Percentiles rank a stretch among this genome's conserved stretches.
These are phyloP conservation scores for Melieria crassipennis DNA, from an alignment of 2,888 invertebrate genomes.

Conservation along the genomic window DNA sequence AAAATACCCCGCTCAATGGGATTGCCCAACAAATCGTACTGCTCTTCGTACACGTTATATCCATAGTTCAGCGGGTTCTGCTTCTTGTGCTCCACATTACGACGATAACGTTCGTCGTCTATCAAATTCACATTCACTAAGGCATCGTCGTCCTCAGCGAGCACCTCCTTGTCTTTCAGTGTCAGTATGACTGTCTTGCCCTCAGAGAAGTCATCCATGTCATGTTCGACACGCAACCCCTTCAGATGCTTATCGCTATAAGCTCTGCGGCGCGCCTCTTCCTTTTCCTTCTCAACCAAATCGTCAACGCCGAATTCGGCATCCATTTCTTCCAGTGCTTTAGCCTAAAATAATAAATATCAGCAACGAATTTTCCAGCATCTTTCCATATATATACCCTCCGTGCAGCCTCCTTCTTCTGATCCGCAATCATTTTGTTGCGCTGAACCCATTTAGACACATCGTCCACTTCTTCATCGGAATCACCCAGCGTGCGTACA, in stretches of 20 bases:
- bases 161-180: slow-evolving; percentile 89
- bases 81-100: slow-evolving; percentile 85
- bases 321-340: slow-evolving; percentile 93
- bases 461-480: slow-evolving; percentile 80
- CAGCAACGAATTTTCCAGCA: background rate
- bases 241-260: slow-evolving; percentile 79
- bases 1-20: slow-evolving; percentile 76
- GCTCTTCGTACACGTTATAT: slow-evolving; percentile 83
- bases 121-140: slow-evolving; percentile 91
- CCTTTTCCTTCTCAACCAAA: slow-evolving; percentile 82
- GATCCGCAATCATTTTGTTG: slow-evolving; percentile 78
- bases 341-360: slow-evolving; percentile 72
- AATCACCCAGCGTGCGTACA: slow-evolving; percentile 81
- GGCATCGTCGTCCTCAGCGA: slow-evolving; percentile 88
- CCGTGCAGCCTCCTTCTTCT: slow-evolving; percentile 83
- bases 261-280: slow-evolving; percentile 68
- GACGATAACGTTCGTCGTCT: slow-evolving; percentile 84
- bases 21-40: slow-evolving; percentile 75
- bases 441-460: slow-evolving; percentile 84
- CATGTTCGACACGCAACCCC: slow-evolving; percentile 89
- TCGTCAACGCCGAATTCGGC: slow-evolving; percentile 90
- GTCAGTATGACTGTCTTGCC: slow-evolving; percentile 90
- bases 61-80: slow-evolving; percentile 85
- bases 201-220: slow-evolving; percentile 75
- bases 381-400: slow-evolving; percentile 64